phyloP scores from a whole-genome alignment of 2,113 vertebrate genomes.

The Labrus mixtus region DNA sequence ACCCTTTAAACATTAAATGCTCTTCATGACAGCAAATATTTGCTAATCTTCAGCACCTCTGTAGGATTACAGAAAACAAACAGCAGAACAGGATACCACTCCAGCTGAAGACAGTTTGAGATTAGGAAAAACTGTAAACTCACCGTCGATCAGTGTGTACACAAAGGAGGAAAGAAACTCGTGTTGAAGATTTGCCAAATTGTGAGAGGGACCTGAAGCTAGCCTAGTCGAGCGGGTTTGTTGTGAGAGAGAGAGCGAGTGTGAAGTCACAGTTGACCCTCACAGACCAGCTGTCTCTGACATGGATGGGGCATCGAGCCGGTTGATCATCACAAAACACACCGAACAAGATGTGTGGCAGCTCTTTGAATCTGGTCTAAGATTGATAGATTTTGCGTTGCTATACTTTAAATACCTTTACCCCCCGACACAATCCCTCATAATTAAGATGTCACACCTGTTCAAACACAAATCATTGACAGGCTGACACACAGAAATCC shows the following conservation, averaged over 20 bases:
- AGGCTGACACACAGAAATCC: slow-evolving; percentile 12
- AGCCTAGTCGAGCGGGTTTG: slow-evolving; percentile 11
- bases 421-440: background rate
- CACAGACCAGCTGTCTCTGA: slow-evolving; percentile 70
- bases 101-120: background rate
- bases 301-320: slow-evolving; percentile 23
- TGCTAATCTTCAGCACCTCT: slow-evolving; percentile 17
- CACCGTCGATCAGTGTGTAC: slow-evolving; percentile 43
- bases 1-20: background rate
- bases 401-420: background rate
- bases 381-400: background rate
- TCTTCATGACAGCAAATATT: slow-evolving; percentile 62
- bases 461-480: slow-evolving; percentile 17
- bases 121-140: slow-evolving; percentile 46
- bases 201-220: background rate
- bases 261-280: slow-evolving; percentile 36
- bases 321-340: too few species aligned
- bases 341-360: background rate
- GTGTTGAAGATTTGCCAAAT: background rate
- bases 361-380: background rate
- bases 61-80: slow-evolving; percentile 52
- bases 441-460: background rate
- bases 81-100: slow-evolving; percentile 45
- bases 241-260: slow-evolving; percentile 6
- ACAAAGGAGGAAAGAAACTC: slow-evolving; percentile 16